Base-by-base conservation (phyloP, 2,888 invertebrate genomes). In the Glyphotaelius pellucidus region DNA sequence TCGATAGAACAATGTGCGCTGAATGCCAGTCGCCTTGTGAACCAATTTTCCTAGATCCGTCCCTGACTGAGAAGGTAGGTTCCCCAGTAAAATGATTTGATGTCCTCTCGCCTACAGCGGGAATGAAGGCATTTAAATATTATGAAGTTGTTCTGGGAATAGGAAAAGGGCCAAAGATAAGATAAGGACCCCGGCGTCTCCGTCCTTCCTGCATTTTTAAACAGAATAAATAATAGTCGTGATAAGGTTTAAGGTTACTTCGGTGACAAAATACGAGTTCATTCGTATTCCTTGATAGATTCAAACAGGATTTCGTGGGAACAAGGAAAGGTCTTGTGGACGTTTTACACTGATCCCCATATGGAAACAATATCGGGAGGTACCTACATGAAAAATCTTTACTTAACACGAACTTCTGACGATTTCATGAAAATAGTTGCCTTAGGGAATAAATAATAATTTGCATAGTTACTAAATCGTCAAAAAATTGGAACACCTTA, bases 91-190 rank as follows among this genome's bases (percentile, higher is more conserved):
- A n/a, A 67, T 67, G 67, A 25, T 67, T 67, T 67, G 67, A 9
- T 67, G 25, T 67, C 67, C n/a, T 67, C 5, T 67, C 15, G 4
- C 52, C 15, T 7, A 67, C 25, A 67, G 67, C 25, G 67, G 67
- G 67, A 67, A 67, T 83, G 25, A 9, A 25, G 83, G 83, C 35
- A 35, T 83, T 83, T 38, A 83, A 83, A 83, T 83, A 83, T 83
- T 83, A 83, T 86, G 85, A 30, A 86, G 42, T 30, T 42, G 42
- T 86, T 42, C 25, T 42, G 30, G 30, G 87, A 47, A 87, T 15
- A 32, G 87, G 67, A 67, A 47, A 52, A 2, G 4, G 32, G 52
- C 87, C 19, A n/a, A 4, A 32, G 87, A 87, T 87, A 31, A 87
- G 87, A 87, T 87, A 87, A 52, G 31, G 19, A 14, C 87, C 30